phyloP scores from a whole-genome alignment of 2,888 invertebrate genomes.

The Agrochola lychnidis region DNA sequence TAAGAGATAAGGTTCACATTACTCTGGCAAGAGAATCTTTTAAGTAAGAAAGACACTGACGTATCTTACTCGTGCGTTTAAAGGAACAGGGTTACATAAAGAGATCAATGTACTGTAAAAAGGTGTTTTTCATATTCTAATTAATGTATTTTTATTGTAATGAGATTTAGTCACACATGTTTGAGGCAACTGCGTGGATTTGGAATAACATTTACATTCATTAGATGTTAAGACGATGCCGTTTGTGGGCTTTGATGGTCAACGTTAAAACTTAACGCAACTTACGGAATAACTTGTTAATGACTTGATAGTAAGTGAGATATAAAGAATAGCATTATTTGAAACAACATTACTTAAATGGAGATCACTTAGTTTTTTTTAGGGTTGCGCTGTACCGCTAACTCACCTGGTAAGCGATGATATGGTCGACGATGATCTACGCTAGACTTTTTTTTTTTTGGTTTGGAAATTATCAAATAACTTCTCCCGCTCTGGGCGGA shows the following conservation, averaged over 20 bases:
- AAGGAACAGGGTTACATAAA: constrained; percentile 44
- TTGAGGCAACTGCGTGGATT: constrained; percentile 37
- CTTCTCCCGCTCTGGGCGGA: too few relatives aligned
- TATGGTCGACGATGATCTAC: too few relatives aligned
- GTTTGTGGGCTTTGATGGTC: constrained; percentile 24
- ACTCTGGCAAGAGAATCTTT: background rate
- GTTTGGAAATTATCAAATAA: too few relatives aligned
- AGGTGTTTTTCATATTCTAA: constrained; percentile 66
- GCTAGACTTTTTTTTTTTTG: too few relatives aligned
- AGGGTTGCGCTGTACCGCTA: too few relatives aligned
- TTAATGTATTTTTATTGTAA: constrained; percentile 65
- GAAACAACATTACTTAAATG: background rate
- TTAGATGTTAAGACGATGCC: constrained; percentile 29
- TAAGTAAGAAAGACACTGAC: constrained; percentile 6
- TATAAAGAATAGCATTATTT: background rate
- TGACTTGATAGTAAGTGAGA: background rate
- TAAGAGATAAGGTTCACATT: constrained; percentile 33
- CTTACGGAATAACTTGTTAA: background rate
- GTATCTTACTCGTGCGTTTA: constrained; percentile 15
- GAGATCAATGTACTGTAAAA: constrained; percentile 59
- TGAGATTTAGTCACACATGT: constrained; percentile 56
- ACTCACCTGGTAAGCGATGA: too few relatives aligned
- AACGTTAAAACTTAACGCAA: constrained; percentile 16
- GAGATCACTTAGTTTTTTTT: background rate
- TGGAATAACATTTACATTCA: constrained; percentile 60